phyloP scores from a whole-genome alignment of 2,113 vertebrate species.

The Labeo catla region DNA sequence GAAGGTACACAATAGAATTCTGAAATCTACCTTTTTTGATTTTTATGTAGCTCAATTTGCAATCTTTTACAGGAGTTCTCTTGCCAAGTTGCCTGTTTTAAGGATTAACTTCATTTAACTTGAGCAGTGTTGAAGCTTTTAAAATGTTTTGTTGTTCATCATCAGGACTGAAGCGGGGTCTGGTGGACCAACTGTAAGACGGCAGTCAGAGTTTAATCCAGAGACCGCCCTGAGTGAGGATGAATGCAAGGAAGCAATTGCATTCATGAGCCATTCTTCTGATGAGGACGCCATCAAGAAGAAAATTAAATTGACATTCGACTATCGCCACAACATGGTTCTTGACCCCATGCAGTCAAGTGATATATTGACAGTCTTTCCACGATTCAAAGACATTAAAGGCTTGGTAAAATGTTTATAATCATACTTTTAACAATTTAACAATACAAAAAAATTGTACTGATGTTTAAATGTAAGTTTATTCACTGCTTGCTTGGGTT shows the following conservation, averaged over 20 bases:
- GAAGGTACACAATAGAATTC: too few species aligned
- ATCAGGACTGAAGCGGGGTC: not conserved
- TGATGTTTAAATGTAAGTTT: too few species aligned
- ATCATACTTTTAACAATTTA: not conserved
- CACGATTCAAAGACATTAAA: slow-evolving; percentile 11
- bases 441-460: too few species aligned
- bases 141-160: not conserved
- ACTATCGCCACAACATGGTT: not conserved
- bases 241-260: slow-evolving; percentile 8
- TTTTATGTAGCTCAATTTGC: too few species aligned
- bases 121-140: not conserved
- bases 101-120: not conserved
- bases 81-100: not conserved
- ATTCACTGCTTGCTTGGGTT: too few species aligned
- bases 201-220: not conserved
- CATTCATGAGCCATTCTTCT: not conserved
- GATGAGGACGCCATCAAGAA: slow-evolving; percentile 5
- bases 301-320: slow-evolving; percentile 1
- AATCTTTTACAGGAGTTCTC: too few species aligned
- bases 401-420: not conserved
- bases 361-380: not conserved
- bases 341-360: slow-evolving; percentile 5
- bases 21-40: too few species aligned
- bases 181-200: not conserved
- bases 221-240: slow-evolving; percentile 1